Evolutionary conservation across 2,797 vertebrate genomes (phyloP), one percentile per base, ranked within the genome.

Genomic region (Helarctos malayanus): DNA sequence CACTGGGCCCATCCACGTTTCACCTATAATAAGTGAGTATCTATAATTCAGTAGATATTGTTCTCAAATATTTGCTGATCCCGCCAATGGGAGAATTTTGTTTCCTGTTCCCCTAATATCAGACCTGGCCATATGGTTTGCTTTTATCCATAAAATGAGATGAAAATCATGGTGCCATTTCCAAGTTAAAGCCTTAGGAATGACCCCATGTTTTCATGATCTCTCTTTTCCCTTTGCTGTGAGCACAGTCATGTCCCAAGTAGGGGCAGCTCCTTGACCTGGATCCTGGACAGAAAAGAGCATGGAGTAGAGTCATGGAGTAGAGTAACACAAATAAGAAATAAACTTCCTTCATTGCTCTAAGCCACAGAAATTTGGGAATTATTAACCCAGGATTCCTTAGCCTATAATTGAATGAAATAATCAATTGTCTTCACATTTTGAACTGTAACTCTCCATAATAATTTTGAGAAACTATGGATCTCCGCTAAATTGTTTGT

Each of bases 1-100:
- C 45, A 45, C 4, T 47, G 25, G 11, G 63, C 41, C 35, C 14
- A 65, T 80, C 21, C 10, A 91, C 10, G 21, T 68, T 35, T 89
- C 56, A 1, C n/a, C 21, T 59, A 35, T 54, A 89, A 47, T 38
- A 82, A 68, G 7, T 57, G 29, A 83, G n/a, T 23, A 21, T 78
- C 38, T 68, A 1, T 54, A 45, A 35, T 56, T 96, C 76, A 88
- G 5, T 49, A 78, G 54, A 59, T 92, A 80, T 89, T 86, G 7
- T 91, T 81, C 59, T 45, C 41, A 91, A 71, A 65, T 91, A 96
- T 63, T 81, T 91, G 18, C 27, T 76, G 11, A 85, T 81, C 7
- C 32, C 71, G 76, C 45, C 38, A 81, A 38, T 23, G 11, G 45
- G 12, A 76, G 63, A 61, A 49, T 57, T 79, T 84, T 69, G 27